These are phyloP conservation scores for Gryllus bimaculatus DNA, from an alignment of 1,140 invertebrate species.

Conservation along the genomic window DNA sequence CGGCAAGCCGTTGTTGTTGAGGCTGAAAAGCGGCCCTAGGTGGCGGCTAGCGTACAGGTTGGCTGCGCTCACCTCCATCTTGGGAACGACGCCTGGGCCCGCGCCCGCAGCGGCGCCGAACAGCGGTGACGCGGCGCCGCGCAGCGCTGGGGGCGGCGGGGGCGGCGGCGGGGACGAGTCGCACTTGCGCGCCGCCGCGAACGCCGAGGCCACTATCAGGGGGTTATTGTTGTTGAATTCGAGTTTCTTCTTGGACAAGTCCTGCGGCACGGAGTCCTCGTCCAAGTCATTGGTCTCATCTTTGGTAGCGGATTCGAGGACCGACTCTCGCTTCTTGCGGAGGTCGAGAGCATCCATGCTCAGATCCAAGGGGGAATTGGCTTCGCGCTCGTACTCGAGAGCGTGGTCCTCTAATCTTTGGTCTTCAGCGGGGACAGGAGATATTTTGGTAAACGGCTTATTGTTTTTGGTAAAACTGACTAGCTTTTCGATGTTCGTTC, in stretches of 20 bases:
- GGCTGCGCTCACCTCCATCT: conserved; percentile 9
- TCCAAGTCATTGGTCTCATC: neutral
- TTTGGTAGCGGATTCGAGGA: conserved; percentile 9
- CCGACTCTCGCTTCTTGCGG: conserved; percentile 56
- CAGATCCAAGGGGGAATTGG: conserved; percentile 60
- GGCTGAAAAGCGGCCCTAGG: conserved; percentile 39
- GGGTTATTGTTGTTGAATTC: conserved; percentile 14
- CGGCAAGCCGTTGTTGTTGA: conserved; percentile 27
- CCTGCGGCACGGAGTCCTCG: conserved; percentile 36
- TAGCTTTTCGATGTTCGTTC: conserved; percentile 23
- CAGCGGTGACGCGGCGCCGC: too few relatives aligned
- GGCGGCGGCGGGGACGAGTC: neutral
- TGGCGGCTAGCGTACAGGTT: conserved; percentile 13
- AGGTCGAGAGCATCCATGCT: conserved; percentile 78
- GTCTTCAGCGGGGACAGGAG: neutral
- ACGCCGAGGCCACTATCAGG: neutral
- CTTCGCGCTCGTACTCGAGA: neutral
- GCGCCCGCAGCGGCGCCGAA: too few relatives aligned
- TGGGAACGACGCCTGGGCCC: neutral
- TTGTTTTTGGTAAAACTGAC: conserved; percentile 23
- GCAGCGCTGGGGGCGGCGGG: too few relatives aligned
- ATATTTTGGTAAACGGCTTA: neutral
- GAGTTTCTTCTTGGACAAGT: conserved; percentile 32
- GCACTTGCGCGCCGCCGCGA: neutral
- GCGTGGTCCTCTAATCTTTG: neutral